Conservation (phyloP, 1,140 invertebrate genomes). For the Bombus picipes region DNA sequence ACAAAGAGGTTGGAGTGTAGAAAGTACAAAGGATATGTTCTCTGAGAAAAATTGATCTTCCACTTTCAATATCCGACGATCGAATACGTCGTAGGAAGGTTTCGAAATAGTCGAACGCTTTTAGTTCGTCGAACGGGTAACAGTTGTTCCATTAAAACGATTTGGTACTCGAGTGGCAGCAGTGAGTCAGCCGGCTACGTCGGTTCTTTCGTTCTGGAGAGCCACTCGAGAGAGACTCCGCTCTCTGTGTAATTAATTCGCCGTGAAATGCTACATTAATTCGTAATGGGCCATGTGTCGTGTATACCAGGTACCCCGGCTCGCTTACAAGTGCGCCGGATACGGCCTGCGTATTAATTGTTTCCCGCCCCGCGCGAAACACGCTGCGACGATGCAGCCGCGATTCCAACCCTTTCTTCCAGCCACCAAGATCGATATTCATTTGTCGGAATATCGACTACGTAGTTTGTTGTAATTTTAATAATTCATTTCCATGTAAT, state of each 20-base stretch:
- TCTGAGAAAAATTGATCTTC: not conserved
- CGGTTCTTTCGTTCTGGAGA: conserved; percentile 67
- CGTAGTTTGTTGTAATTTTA: not conserved
- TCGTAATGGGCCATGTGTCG: conserved; percentile 80
- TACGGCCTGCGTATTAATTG: conserved; percentile 31
- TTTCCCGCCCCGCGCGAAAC: conserved; percentile 16
- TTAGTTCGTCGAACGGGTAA: conserved; percentile 69
- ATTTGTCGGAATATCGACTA: not conserved
- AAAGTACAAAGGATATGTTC: too few relatives aligned
- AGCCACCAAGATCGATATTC: not conserved
- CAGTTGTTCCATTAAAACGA: conserved; percentile 81
- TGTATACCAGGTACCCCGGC: conserved; percentile 44
- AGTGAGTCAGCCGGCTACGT: conserved; percentile 75
- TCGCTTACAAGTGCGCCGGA: conserved; percentile 33
- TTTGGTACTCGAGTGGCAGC: conserved; percentile 74
- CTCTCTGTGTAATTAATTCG: conserved; percentile 78
- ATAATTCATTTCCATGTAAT: not conserved
- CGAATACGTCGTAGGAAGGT: not conserved
- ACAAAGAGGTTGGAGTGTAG: too few relatives aligned
- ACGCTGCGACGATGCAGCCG: conserved; percentile 1
- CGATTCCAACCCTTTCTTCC: conserved; percentile 5
- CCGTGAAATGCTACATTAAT: conserved; percentile 80
- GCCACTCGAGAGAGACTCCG: conserved; percentile 72
- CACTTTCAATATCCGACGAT: conserved; percentile 3
- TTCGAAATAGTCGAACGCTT: conserved; percentile 39